Evolutionary conservation across 1,140 invertebrate genomes (phyloP), one percentile per base, ranked within the genome.

Genomic region (Epicauta chinensis): DNA sequence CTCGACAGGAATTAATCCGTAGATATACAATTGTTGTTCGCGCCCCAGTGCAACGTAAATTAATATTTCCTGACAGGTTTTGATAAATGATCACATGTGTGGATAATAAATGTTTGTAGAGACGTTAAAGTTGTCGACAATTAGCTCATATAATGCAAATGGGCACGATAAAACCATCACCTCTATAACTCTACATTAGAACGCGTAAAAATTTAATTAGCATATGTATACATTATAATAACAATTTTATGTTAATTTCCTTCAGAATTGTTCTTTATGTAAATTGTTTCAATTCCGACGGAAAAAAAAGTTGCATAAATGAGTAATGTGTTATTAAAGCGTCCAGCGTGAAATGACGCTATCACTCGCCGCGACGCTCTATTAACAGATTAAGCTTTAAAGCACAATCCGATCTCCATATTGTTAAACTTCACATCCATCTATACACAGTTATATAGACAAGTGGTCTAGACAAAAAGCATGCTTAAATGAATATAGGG

Each of bases 391-490:
- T 62, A 59, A 39, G 38, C 30, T 37, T 50, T 45, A 52, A n/a
- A 55, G 56, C 59, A 57, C 51, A 62, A 59, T 60, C 58, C 60
- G 60, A 62, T 62, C 57, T 60, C 60, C 60, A 59, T 57, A 58
- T 58, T 57, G 54, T 55, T 52, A 17, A 39, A 47, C 47, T 55
- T 29, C 13, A 47, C 38, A 38, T 14, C 15, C 52, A 36, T 42
- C 48, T n/a, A n/a, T n/a, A n/a, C n/a, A n/a, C n/a, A n/a, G n/a
- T n/a, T n/a, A n/a, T n/a, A n/a, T n/a, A n/a, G n/a, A n/a, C 23
- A 23, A 23, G 23, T 23, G 23, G 23, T 7, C 23, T 23, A 23
- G 23, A 23, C 23, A 23, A 3, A 23, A 23, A 23, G 23, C 7
- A 23, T 52, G 58, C 51, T 54, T 53, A 41, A 58, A 56, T 53